A percentile compares a stretch with the other conserved stretches of the same genome.
phyloP scores from a whole-genome alignment of 2,888 invertebrate species.

The Nemotelus nigrinus region DNA sequence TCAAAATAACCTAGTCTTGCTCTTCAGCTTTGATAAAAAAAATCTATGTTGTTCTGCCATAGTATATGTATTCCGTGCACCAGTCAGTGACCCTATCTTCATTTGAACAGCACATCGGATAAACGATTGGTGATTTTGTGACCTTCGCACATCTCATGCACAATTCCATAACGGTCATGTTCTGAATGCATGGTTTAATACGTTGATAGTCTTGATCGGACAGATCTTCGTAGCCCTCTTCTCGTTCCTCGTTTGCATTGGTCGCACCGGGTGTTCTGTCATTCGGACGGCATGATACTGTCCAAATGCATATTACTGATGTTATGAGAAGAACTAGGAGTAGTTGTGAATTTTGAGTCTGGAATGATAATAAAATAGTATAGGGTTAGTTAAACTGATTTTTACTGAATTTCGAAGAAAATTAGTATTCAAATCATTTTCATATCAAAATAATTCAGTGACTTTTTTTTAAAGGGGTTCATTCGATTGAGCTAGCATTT shows the following conservation, averaged over 20 bases:
- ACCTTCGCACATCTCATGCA: conserved; percentile 69
- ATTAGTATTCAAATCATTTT: no score
- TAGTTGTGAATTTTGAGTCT: not conserved
- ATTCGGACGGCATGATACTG: not conserved
- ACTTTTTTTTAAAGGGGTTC: no score
- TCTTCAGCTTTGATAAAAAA: not conserved
- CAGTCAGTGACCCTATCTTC: conserved; percentile 66
- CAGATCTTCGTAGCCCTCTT: conserved; percentile 38
- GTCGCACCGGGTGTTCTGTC: conserved; percentile 22
- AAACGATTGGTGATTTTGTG: conserved; percentile 67
- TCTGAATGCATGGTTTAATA: conserved; percentile 55
- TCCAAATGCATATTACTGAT: not conserved
- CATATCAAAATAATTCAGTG: no score
- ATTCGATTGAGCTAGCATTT: no score
- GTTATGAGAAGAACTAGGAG: not conserved
- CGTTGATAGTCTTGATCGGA: conserved; percentile 10
- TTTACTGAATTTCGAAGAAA: no score
- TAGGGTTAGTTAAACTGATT: no score
- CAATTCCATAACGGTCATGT: conserved; percentile 61
- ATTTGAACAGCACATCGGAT: conserved; percentile 68
- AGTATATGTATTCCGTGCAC: conserved; percentile 67
- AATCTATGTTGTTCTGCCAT: conserved; percentile 56
- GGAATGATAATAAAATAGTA: not conserved
- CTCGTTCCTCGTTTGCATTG: conserved; percentile 6
- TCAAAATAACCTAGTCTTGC: no score